Base-by-base conservation (phyloP, 2,888 invertebrate genomes). In the Scaeva pyrastri region DNA sequence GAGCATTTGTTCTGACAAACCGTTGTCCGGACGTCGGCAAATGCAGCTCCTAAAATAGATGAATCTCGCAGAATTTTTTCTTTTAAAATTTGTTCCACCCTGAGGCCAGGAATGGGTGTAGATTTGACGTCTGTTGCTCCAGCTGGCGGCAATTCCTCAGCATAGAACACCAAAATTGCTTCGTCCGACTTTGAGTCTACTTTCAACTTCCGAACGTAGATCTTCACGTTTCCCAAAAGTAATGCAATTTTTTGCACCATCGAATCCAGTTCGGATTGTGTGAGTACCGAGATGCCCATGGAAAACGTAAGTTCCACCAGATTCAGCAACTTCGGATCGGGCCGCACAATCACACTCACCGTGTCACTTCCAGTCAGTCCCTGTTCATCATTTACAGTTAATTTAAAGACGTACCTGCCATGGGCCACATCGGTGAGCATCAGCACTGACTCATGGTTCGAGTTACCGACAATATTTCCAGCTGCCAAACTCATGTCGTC, bases 1-100 rank as follows among this genome's bases (percentile, higher is more conserved):
- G 98, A 98, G 93, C 98, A 98, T 92, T 96, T 94, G 93, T 98
- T 98, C 90, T 98, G 98, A 91, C 98, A 98, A 76, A 98, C 95
- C 43, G 95, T 94, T 2, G 98, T 97, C 90, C 97, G 96, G 73
- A 98, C 94, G 88, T 95, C 95, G 23, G 95, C 94, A 43, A 97
- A 96, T n/a, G 95, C 95, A 88, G 96, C 91, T 2, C 93, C 95
- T 52, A 97, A 91, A 14, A 97, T 94, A 16, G 95, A 94, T 4
- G 95, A 95, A 90, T 96, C 96, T 77, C 95, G 94, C 87, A 94
- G 93, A 16, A 97, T 92, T 90, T 96, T 96, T 88, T 95, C 94
- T 88, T 95, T 94, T 26, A 97, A 92, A 82, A 95, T 93, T 19
- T 93, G 92, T 7, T 96, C 96, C 16, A 96, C 95, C 85, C 94